Percentiles rank a stretch among this genome's conserved stretches.
These are phyloP conservation scores for Hirtodrosophila duncani DNA, from an alignment of 2,888 invertebrate species.

Conservation along the genomic window DNA sequence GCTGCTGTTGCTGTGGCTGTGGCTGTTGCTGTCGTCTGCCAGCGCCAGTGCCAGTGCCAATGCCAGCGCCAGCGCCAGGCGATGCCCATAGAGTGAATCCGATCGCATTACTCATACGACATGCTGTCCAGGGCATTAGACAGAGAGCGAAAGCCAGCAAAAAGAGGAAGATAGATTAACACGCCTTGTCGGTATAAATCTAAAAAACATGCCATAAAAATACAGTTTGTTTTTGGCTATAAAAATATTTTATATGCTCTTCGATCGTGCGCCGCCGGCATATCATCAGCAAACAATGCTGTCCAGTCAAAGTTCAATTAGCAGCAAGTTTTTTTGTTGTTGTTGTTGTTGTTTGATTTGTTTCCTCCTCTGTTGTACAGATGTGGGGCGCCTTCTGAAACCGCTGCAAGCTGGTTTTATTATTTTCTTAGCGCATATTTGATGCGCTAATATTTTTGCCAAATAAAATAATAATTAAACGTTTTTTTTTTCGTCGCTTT, in stretches of 20 bases:
- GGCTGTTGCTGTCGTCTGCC: too few species aligned
- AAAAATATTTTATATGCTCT: conserved; percentile 26
- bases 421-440: conserved; percentile 19
- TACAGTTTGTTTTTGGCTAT: conserved; percentile 32
- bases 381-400: conserved; percentile 10
- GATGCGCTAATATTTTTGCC: conserved; percentile 6
- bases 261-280: conserved; percentile 24
- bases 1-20: too few species aligned
- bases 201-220: conserved; percentile 37
- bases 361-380: not conserved
- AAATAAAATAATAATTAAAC: conserved; percentile 34
- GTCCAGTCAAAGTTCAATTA: conserved; percentile 37
- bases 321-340: not conserved
- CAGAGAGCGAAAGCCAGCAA: too few species aligned
- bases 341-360: conserved; percentile 5
- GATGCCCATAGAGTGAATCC: too few species aligned
- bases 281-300: conserved; percentile 20
- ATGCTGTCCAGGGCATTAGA: conserved; percentile 16
- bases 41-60: too few species aligned
- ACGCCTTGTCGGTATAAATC: conserved; percentile 28
- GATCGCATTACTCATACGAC: conserved; percentile 37
- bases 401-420: conserved; percentile 17
- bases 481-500: conserved; percentile 20
- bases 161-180: conserved; percentile 19
- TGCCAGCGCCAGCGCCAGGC: too few species aligned